Evolutionary conservation across 2,113 vertebrate genomes (phyloP).

Genomic region (Ploceus nigricollis): DNA sequence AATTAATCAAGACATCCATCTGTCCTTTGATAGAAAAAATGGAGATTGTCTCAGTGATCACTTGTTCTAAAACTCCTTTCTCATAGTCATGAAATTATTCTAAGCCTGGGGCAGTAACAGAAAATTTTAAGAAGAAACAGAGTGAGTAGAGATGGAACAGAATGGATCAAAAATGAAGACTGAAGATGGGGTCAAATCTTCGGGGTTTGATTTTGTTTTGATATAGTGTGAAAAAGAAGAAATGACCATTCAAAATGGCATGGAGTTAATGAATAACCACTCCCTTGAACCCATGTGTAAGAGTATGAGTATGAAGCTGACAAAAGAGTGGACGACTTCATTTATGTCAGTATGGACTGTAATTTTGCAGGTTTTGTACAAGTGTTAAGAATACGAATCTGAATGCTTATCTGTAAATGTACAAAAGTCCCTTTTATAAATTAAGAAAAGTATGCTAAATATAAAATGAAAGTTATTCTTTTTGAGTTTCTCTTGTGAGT

Average conservation of each 20-base stretch:
- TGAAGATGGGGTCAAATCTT: background rate
- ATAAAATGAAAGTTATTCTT: background rate
- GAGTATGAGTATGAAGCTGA: background rate
- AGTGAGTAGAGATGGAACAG: background rate
- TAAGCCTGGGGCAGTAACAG: background rate
- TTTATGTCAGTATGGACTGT: background rate
- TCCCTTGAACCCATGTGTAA: background rate
- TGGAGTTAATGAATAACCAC: background rate
- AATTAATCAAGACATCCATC: conserved; percentile 12
- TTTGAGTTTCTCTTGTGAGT: background rate
- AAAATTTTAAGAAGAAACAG: background rate
- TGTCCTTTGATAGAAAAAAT: conserved; percentile 25
- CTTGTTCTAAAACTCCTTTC: background rate
- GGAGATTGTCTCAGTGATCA: background rate
- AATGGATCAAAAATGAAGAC: background rate
- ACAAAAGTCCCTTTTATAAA: background rate
- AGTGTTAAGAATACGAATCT: background rate
- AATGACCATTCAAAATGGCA: background rate
- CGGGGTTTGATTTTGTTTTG: background rate
- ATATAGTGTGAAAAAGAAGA: background rate
- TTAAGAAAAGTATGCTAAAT: background rate
- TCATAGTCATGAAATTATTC: background rate
- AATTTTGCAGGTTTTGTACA: background rate
- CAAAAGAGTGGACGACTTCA: background rate
- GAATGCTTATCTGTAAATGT: background rate